These are phyloP conservation scores for Lapara coniferarum DNA, from an alignment of 2,888 invertebrate genomes.

Conservation along the genomic window DNA sequence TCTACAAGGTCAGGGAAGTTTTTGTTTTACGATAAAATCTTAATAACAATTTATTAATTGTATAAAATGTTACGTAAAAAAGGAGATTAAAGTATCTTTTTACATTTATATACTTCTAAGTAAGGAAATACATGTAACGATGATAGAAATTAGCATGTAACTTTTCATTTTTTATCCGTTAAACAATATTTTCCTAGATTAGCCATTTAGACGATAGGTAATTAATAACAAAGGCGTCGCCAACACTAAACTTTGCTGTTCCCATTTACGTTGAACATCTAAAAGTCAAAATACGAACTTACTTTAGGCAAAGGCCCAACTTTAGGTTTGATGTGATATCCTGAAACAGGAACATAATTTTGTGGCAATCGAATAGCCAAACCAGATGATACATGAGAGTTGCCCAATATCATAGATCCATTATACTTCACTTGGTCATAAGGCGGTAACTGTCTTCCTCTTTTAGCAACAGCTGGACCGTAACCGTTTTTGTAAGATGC, in stretches of 20 bases:
- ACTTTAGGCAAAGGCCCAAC: slow-evolving; percentile 48
- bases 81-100: no score
- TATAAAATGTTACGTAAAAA: no score
- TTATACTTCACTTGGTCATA: slow-evolving; percentile 39
- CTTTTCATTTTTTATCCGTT: no score
- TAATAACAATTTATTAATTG: not conserved
- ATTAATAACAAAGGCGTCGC: no score
- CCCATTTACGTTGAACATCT: no score
- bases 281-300: slow-evolving; percentile 6
- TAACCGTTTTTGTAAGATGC: slow-evolving; percentile 32
- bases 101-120: no score
- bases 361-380: slow-evolving; percentile 38
- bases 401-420: slow-evolving; percentile 41
- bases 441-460: slow-evolving; percentile 37
- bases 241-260: no score
- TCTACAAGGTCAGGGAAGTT: not conserved
- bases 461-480: slow-evolving; percentile 39
- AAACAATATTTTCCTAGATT: no score
- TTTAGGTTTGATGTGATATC: slow-evolving; percentile 46
- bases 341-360: slow-evolving; percentile 43
- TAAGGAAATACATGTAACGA: no score
- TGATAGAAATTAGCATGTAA: no score
- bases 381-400: slow-evolving; percentile 36
- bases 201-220: no score
- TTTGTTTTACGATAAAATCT: not conserved